Base-by-base conservation (phyloP, 2,888 invertebrate genomes). In the Microplitis deprimator region DNA sequence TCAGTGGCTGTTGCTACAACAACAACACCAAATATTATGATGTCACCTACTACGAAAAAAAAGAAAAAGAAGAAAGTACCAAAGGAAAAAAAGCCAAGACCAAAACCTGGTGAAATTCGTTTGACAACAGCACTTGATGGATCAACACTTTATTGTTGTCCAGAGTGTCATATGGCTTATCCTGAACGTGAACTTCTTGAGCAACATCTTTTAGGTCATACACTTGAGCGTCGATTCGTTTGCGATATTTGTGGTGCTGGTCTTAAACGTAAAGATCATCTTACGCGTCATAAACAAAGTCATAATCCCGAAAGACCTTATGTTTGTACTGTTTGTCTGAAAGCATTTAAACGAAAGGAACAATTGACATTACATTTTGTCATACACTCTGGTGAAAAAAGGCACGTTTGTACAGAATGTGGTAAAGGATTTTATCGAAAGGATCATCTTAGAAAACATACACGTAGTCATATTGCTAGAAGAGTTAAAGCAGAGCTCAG, bases 201-300 rank as follows among this genome's bases (percentile, higher is more conserved):
- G 84, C 96, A 96, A 85, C 96, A 96, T 90, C 91, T 96, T n/a
- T 92, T 96, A 17, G 96, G 96, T 8, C 96, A 96, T 89, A 96
- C 96, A 5, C 92, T 96, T 88, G 96, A 96, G 86, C 92, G 96
- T 82, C 91, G 95, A 86, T 96, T 96, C 85, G 95, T 96, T 79
- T 96, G 96, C 89, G 96, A 96, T 90, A 96, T 96, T 76, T 96
- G 96, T 88, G 96, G 96, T 82, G 96, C 96, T 39, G 96, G 96
- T 0, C 90, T 96, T 8, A 96, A 96, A 87, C 93, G 96, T 77
- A 96, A 96, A 87, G 96, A 96, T 90, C 96, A 96, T 87, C 90
- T 96, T 83, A 96, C 96, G 4, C 92, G 96, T 13, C 96, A 96
- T 91, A 96, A 96, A 89, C 94, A 96, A 87, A 95, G 95, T 72